Evolutionary conservation across 1,140 invertebrate species (phyloP).

Genomic region (Mesaphorura yosii): DNA sequence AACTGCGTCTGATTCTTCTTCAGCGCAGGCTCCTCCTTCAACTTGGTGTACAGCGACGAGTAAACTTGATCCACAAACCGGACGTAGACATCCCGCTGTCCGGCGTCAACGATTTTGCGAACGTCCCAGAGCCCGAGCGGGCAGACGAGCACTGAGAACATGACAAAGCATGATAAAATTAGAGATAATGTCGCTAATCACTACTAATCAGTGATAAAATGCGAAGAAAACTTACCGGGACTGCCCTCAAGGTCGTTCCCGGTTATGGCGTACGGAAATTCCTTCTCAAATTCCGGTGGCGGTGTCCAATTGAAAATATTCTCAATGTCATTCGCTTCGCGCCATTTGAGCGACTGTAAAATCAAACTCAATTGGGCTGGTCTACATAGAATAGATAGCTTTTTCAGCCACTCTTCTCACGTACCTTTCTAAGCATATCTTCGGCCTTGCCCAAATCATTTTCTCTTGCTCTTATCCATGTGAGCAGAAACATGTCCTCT

Average conservation of each 20-base stretch:
- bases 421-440: constrained; percentile 5
- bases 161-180: not conserved
- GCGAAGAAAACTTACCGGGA: constrained; percentile 4
- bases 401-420: not conserved
- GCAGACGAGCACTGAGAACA: not conserved
- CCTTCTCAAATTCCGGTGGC: not conserved
- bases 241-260: constrained; percentile 9
- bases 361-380: not conserved
- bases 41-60: not conserved
- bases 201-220: no score
- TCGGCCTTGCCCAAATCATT: constrained; percentile 5
- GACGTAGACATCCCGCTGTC: not conserved
- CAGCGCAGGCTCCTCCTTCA: not conserved
- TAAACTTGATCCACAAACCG: constrained; percentile 4
- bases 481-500: constrained; percentile 3
- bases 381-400: not conserved
- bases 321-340: not conserved
- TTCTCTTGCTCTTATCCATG: constrained; percentile 7
- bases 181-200: no score
- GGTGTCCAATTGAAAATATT: constrained; percentile 4
- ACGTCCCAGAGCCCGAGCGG: constrained; percentile 7
- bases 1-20: constrained; percentile 2
- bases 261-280: constrained; percentile 4
- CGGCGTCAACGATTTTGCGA: not conserved
- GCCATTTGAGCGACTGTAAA: not conserved